A percentile compares a stretch with the other conserved stretches of the same genome.
Evolutionary conservation across 2,888 invertebrate species (phyloP).

Genomic region (Blera fallax): DNA sequence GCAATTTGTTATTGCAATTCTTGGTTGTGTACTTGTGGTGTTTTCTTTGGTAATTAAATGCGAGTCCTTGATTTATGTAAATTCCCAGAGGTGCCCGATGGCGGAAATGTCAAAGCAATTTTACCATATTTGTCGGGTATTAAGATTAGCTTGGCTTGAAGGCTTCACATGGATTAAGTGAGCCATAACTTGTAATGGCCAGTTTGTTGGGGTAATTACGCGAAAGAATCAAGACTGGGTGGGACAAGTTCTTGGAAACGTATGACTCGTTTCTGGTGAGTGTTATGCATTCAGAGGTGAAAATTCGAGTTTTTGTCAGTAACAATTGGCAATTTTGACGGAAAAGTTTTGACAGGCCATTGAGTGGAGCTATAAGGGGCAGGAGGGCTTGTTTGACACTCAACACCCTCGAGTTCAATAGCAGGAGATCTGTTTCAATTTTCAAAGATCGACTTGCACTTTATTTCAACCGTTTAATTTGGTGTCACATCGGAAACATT

Average conservation of each 20-base stretch:
- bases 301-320: too few relatives aligned
- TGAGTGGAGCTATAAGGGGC: too few relatives aligned
- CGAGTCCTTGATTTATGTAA: constrained; percentile 56
- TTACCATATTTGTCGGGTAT: constrained; percentile 56
- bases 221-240: neutral
- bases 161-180: constrained; percentile 6
- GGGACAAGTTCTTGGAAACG: neutral
- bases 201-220: constrained; percentile 12
- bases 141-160: constrained; percentile 42
- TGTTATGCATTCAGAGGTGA: too few relatives aligned
- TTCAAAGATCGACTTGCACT: too few relatives aligned
- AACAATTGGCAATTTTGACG: too few relatives aligned
- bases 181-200: neutral
- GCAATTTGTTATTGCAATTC: constrained; percentile 10
- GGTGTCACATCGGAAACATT: too few relatives aligned
- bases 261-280: too few relatives aligned
- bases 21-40: constrained; percentile 4
- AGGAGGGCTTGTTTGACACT: too few relatives aligned
- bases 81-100: constrained; percentile 31
- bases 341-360: too few relatives aligned
- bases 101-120: constrained; percentile 70
- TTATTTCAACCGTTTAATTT: too few relatives aligned
- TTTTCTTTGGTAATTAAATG: constrained; percentile 46
- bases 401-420: too few relatives aligned
- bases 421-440: too few relatives aligned